These are phyloP conservation scores for Actinopyga echinites DNA, from an alignment of 53 echinoderm and acorn worm species.

Conservation along the genomic window DNA sequence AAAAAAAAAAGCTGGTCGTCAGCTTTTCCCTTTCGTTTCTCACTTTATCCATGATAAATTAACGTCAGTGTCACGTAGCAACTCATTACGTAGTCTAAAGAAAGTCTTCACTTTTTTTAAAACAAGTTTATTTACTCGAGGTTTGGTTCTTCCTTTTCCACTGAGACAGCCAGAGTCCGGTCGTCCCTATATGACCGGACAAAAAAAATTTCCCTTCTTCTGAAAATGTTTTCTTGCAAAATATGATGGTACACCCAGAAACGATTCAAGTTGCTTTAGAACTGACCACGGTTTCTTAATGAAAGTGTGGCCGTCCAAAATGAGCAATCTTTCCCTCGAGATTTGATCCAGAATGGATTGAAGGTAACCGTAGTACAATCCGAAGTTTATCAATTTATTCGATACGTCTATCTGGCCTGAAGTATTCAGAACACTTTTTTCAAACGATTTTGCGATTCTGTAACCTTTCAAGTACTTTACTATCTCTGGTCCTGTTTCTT, in stretches of 20 bases:
- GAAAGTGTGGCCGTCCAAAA: constrained; percentile 20
- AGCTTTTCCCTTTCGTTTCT: too few relatives aligned
- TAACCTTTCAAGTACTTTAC: constrained; percentile 22
- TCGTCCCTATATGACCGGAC: neutral
- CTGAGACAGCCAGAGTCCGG: constrained; percentile 24
- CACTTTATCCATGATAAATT: constrained; percentile 6
- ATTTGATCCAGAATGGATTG: neutral
- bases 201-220: neutral
- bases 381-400: neutral
- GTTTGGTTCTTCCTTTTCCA: constrained; percentile 12
- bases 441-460: constrained; percentile 2
- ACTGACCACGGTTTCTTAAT: constrained; percentile 27
- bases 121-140: neutral
- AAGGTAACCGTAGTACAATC: neutral
- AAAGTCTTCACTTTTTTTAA: neutral
- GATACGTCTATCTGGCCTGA: constrained; percentile 6
- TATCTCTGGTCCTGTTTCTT: neutral
- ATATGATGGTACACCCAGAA: neutral
- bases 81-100: neutral
- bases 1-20: too few relatives aligned
- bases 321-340: neutral
- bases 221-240: constrained; percentile 1
- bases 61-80: neutral
- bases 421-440: constrained; percentile 17
- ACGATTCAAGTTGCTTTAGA: constrained; percentile 18